Percentiles rank a stretch among this genome's conserved stretches.
phyloP scores from a whole-genome alignment of 2,888 invertebrate species.

The Drosophila fungiperda region DNA sequence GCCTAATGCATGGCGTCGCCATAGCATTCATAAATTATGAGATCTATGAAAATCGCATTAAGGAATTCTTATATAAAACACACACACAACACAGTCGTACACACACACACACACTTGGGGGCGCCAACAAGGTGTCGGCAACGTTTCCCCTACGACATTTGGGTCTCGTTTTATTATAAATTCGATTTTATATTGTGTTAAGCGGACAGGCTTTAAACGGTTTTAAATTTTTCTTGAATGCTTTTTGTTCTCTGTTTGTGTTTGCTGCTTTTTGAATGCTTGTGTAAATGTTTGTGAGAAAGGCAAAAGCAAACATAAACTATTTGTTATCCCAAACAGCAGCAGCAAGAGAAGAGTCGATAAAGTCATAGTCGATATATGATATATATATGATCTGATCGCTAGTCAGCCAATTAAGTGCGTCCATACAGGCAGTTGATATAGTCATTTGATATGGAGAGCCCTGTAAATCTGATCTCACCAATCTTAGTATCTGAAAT shows the following conservation, averaged over 20 bases:
- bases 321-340: neutral
- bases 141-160: conserved; percentile 38
- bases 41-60: conserved; percentile 51
- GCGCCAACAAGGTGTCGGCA: conserved; percentile 52
- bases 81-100: neutral
- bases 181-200: conserved; percentile 35
- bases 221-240: conserved; percentile 33
- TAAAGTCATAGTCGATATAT: neutral
- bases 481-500: neutral
- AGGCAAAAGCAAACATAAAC: neutral
- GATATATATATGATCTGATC: neutral
- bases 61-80: conserved; percentile 49
- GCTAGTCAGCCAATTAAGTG: neutral
- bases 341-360: neutral
- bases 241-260: conserved; percentile 24
- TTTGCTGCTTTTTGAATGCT: conserved; percentile 13
- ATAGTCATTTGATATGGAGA: neutral
- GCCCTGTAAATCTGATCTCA: neutral
- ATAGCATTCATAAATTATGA: conserved; percentile 69
- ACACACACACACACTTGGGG: conserved; percentile 6
- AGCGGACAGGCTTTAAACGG: conserved; percentile 39
- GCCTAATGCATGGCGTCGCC: conserved; percentile 56
- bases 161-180: conserved; percentile 36
- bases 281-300: neutral
- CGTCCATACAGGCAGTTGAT: neutral